A percentile compares a stretch with the other conserved stretches of the same genome.
phyloP scores from a whole-genome alignment of 2,888 invertebrate species.

The Trissonchulus latispiculum region DNA sequence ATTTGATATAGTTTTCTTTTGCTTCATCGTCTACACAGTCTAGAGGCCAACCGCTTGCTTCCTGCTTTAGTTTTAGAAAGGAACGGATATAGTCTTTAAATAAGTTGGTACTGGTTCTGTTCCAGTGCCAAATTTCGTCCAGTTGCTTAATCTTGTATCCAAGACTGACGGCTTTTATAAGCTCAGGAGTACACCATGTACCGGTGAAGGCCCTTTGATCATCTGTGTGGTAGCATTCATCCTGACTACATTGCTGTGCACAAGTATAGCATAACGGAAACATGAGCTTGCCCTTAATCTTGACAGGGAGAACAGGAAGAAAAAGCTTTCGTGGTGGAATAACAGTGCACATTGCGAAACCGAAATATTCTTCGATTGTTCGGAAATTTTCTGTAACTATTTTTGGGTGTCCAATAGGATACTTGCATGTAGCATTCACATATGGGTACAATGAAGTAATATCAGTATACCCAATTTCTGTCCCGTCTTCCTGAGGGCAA shows the following conservation, averaged over 20 bases:
- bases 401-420: constrained; percentile 1
- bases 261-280: constrained; percentile 3
- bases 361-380: constrained; percentile 9
- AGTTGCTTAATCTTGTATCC: not conserved
- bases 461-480: too few relatives aligned
- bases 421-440: too few relatives aligned
- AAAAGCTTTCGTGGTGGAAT: not conserved
- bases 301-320: too few relatives aligned
- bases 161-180: not conserved
- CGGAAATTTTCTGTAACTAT: constrained; percentile 5
- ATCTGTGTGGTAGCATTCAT: not conserved
- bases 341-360: not conserved
- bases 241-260: not conserved
- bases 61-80: constrained; percentile 2
- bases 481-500: too few relatives aligned
- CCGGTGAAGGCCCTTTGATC: not conserved
- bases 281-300: not conserved
- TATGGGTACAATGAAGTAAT: too few relatives aligned
- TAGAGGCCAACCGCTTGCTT: not conserved
- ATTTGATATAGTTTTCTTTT: not conserved
- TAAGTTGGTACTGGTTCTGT: not conserved
- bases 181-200: not conserved
- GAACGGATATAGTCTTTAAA: too few relatives aligned
- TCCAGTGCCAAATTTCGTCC: constrained; percentile 4
- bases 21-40: not conserved